Evolutionary conservation across 2,797 vertebrate genomes (phyloP), one percentile per base, ranked within the genome.

Genomic region (Pempheris klunzingeri): DNA sequence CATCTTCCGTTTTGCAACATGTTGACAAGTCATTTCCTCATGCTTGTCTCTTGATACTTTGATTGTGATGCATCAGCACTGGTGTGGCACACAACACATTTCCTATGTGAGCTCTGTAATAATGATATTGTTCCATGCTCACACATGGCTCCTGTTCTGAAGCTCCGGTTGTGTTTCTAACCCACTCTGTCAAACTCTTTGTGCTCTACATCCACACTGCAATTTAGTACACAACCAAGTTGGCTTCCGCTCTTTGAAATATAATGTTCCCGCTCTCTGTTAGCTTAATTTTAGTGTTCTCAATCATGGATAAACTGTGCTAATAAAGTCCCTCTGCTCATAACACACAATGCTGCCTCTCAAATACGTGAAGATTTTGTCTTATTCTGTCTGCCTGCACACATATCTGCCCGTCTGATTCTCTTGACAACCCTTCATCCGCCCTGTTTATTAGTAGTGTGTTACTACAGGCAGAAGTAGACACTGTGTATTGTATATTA

Each of bases 221-320:
- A 46, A 1, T 86, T 75, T 72, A 57, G 28, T 64, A 13, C 26
- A 30, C 20, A 63, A 65, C 22, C 59, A 46, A 50, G 22, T 63
- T 43, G 38, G 76, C 64, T 53, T 20, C 58, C 54, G 47, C 36
- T 62, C 28, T 70, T 26, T 54, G 22, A 80, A 84, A 82, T 67
- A 13, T 84, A 80, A 78, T 63, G 28, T 73, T 77, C 57, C n/a
- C 5, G 2, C 39, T 77, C 49, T 78, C 8, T 83, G 81, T 88
- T 82, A 72, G 46, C 49, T 87, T 77, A 43, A 77, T 73, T 81
- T 79, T 62, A 66, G 34, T 65, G 70, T 70, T 83, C 50, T 83
- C 74, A 78, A 62, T 72, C 38, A 61, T 28, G 65, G 70, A 87
- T 84, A 71, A 81, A 86, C 44, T 74, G 72, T 81, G 47, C 53